Percentiles rank a stretch among this genome's conserved stretches.
Conservation (phyloP, 2,888 invertebrate genomes). For the Drosophila nr. perissopoda region DNA sequence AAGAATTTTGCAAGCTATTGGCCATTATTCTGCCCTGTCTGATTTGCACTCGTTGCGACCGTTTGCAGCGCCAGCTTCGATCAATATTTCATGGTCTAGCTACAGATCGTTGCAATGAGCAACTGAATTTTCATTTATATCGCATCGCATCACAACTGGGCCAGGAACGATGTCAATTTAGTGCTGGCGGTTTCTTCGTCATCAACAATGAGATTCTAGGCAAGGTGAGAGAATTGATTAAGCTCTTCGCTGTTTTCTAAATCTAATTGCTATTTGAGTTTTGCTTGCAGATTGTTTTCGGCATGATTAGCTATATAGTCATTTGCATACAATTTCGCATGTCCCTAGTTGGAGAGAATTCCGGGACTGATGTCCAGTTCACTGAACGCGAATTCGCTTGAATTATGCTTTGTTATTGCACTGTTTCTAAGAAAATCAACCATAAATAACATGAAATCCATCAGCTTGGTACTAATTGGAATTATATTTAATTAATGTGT, state of each 20-base stretch:
- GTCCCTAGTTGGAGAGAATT: constrained; percentile 34
- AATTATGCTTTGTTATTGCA: constrained; percentile 18
- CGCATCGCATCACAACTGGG: constrained; percentile 63
- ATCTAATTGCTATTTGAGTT: background rate
- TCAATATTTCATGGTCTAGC: constrained; percentile 41
- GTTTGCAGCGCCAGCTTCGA: constrained; percentile 48
- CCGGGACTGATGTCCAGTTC: background rate
- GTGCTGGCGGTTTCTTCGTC: constrained; percentile 70
- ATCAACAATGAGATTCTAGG: constrained; percentile 70
- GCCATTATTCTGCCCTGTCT: constrained; percentile 54
- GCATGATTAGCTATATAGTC: constrained; percentile 71
- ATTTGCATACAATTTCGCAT: constrained; percentile 79
- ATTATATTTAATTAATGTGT: constrained; percentile 21
- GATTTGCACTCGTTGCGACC: constrained; percentile 68
- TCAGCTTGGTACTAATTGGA: constrained; percentile 14
- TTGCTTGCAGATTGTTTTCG: constrained; percentile 69
- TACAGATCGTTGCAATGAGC: constrained; percentile 52
- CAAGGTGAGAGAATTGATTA: constrained; percentile 48
- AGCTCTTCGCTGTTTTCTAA: background rate
- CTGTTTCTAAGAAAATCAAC: constrained; percentile 14
- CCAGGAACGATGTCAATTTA: constrained; percentile 68
- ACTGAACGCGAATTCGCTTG: background rate
- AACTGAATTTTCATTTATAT: constrained; percentile 52
- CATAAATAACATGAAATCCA: constrained; percentile 24
- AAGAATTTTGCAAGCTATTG: constrained; percentile 55